Base-by-base conservation (phyloP, 2,888 invertebrate species). In the Cerastis leucographa region DNA sequence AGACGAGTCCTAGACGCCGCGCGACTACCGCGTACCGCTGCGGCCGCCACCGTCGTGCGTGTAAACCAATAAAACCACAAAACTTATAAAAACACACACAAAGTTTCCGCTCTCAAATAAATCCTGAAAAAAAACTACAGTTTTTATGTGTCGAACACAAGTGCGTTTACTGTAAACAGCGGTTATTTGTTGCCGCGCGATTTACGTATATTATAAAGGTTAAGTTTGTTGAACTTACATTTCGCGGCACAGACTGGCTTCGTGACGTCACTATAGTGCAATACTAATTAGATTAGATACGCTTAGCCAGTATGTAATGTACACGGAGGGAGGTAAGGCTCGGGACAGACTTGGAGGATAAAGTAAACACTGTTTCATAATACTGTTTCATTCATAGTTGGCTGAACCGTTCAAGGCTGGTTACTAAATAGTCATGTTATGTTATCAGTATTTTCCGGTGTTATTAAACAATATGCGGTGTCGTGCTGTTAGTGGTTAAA, bases 171-270 rank as follows among this genome's bases (percentile, higher is more conserved):
- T 81, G 74, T 81, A 87, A 88, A 81, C 81, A 89, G 81, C 81
- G 86, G 85, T 82, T 91, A 83, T 87, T 88, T 85, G 81, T 75
- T 86, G 77, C 75, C 83, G 78, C 68, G 81, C 66, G 84, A 83
- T 88, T 90, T 89, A 89, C 85, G 85, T 79, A 73, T 86, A 84
- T 77, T 82, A 87, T 88, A 90, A 89, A 91, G 92, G 92, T 93
- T 92, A 94, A 94, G 96, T 96, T 96, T 95, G 94, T 95, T 95
- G 95, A 96, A 96, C 96, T 96, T 95, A 85, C 64, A 83, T 94
- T 94, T 93, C 91, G 90, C 89, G 90, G 89, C 93, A 91, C 92
- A 90, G 90, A 92, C 91, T 93, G 93, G 93, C 93, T 94, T 93
- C 92, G 92, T 95, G 96, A 95, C 95, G 95, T 95, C 93, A 92